A percentile compares a stretch with the other conserved stretches of the same genome.
Conservation (phyloP, 2,797 vertebrate genomes). For the Trachurus trachurus region DNA sequence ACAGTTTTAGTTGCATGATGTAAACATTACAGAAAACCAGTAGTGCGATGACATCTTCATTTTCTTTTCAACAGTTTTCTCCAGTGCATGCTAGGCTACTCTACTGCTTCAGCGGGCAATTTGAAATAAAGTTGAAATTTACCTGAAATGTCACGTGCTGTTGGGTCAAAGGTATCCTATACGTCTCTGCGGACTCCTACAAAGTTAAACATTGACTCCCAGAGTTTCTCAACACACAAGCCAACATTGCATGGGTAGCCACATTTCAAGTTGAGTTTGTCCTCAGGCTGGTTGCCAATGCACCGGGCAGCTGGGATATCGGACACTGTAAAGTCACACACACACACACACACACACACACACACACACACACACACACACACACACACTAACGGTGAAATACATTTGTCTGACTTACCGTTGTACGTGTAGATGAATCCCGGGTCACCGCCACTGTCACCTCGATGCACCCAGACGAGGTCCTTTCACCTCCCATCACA, state of each 20-base stretch:
- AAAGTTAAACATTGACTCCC: accelerated
- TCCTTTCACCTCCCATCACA: background rate
- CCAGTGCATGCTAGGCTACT: no score
- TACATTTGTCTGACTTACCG: background rate
- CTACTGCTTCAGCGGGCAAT: background rate
- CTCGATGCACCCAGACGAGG: background rate
- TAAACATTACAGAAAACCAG: no score
- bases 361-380: no score
- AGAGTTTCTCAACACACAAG: background rate
- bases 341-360: no score
- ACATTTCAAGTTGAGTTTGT: background rate
- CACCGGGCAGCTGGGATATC: accelerated
- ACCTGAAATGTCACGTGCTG: no score
- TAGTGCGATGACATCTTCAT: no score
- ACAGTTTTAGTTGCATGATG: no score
- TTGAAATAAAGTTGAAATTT: background rate
- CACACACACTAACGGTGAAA: no score
- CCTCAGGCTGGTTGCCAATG: background rate
- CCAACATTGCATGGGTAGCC: background rate
- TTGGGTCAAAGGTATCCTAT: background rate
- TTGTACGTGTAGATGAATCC: background rate
- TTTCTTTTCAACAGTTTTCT: background rate
- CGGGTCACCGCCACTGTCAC: background rate
- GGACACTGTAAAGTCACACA: background rate
- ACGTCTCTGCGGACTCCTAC: accelerated